Base-by-base conservation (phyloP, 2,797 vertebrate species). In the Argentina silus region DNA sequence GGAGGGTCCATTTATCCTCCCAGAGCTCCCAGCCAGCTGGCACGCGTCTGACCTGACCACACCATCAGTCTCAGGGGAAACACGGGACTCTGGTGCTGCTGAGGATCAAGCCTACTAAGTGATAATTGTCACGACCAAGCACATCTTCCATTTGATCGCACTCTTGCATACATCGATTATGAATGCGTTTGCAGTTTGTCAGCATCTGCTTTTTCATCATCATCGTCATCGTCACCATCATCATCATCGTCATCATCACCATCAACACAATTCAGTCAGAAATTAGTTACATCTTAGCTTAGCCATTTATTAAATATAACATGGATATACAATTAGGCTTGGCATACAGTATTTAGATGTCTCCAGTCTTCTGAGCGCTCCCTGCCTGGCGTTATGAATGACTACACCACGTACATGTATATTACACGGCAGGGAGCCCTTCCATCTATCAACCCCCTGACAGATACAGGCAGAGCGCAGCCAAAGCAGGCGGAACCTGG, bases 11-110 rank as follows among this genome's bases (percentile, higher is more conserved):
- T 57, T 44, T 23, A 44, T 69, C 50, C n/a, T 44, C 19, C 3
- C 23, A 8, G 23, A 17, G n/a, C 51, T 21, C 53, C 17, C 53
- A 43, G 27, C 67, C 67, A 56, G 36, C 36, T 69, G 53, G 21
- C 27, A 19, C 3, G 36, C 10, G 48, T 45, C 53, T 68, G 27
- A 9, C 15, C 67, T 56, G 42, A 69, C 15, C n/a, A 57, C 9
- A 10, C 51, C n/a, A 21, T 69, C 56, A 43, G 27, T 43, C n/a
- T 56, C 67, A 69, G 36, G 36, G 56, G 51, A 56, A 57, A 45
- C 14, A 43, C 56, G 51, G 17, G 11, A 56, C 27, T 23, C 19
- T 12, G n/a, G 12, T 8, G 15, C 10, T 55, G 50, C 66, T 55
- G 50, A 55, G 8, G 50, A 43, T 55, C 50, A 42, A 15, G 6